Conservation (phyloP, 2,797 vertebrate genomes). For the Sebastes oblongus region DNA sequence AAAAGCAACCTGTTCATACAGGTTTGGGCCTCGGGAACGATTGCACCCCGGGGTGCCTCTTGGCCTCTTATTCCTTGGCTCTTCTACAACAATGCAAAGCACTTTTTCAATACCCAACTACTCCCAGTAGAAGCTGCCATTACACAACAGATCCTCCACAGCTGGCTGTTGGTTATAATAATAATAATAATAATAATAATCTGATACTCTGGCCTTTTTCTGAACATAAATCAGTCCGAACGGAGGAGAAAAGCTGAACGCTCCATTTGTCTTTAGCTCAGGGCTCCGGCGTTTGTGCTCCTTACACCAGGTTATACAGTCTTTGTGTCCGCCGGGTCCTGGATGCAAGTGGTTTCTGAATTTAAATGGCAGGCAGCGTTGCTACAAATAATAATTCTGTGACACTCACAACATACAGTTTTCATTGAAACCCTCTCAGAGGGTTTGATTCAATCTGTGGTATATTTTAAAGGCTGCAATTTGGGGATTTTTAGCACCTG, state of each 20-base stretch:
- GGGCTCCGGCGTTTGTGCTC: not conserved
- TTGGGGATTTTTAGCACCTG: not conserved
- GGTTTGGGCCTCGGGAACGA: not conserved
- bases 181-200: not conserved
- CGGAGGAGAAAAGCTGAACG: not conserved
- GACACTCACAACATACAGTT: not conserved
- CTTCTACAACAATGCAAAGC: not conserved
- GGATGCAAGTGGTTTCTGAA: not conserved
- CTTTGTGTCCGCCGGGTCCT: not conserved
- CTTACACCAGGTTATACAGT: not conserved
- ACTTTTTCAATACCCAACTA: not conserved
- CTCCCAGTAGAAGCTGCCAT: not conserved
- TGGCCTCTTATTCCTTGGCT: not conserved
- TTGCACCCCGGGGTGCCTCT: not conserved
- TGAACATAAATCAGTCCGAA: not conserved
- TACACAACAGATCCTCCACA: not conserved
- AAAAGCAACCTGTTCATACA: not conserved
- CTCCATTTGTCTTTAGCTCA: not conserved
- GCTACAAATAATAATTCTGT: not conserved
- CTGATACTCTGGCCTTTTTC: not conserved
- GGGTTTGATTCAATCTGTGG: not conserved
- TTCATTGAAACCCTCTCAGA: not conserved
- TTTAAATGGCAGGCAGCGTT: not conserved
- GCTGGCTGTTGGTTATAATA: not conserved
- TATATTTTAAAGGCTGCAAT: constrained; percentile 6